Conservation (phyloP, 2,113 vertebrate species). For the Natator depressus region DNA sequence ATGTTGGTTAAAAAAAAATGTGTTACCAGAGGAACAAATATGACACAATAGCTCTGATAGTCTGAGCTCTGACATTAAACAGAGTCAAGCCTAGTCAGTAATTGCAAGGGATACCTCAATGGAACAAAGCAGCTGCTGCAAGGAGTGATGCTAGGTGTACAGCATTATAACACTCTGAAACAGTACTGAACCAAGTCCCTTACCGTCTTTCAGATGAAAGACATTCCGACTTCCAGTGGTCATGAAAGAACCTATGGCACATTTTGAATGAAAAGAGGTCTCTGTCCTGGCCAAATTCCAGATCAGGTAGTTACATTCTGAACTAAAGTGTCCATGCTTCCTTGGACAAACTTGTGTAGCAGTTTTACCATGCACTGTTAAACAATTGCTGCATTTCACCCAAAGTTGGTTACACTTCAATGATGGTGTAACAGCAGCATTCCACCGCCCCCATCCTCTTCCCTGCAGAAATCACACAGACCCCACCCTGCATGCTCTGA, state of each 20-base stretch:
- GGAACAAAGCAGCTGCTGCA: neutral
- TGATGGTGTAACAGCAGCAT: neutral
- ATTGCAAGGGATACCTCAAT: neutral
- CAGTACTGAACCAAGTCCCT: neutral
- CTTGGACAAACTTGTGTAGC: neutral
- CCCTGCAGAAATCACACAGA: neutral
- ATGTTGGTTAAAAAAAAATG: neutral
- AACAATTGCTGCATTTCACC: slow-evolving; percentile 53
- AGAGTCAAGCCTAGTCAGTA: neutral
- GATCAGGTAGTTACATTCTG: neutral
- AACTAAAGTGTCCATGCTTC: slow-evolving; percentile 19
- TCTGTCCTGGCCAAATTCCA: slow-evolving; percentile 2
- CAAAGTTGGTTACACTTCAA: slow-evolving; percentile 31
- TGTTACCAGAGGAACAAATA: neutral
- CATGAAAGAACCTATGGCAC: neutral
- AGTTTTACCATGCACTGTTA: neutral
- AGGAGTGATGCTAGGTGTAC: neutral
- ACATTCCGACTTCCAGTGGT: neutral
- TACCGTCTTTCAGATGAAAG: neutral
- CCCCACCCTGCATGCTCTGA: neutral
- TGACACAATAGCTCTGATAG: neutral
- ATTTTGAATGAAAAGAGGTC: neutral
- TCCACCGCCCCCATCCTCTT: neutral
- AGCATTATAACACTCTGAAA: neutral
- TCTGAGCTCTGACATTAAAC: neutral